Conservation (phyloP, 2,113 vertebrate genomes). For the Tachuris rubrigastra region DNA sequence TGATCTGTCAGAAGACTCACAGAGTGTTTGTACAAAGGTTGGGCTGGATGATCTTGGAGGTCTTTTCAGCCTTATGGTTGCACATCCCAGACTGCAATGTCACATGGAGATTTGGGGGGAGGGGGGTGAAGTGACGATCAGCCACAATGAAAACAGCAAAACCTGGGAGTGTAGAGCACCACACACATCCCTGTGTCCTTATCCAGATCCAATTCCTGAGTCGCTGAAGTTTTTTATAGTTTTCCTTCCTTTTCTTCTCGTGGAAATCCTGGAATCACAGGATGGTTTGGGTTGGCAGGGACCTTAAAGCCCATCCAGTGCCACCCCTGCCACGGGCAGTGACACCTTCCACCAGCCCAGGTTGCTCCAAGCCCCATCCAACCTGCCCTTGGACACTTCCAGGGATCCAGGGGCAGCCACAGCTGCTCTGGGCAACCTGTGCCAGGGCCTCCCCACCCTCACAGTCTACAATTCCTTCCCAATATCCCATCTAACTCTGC, state of each 20-base stretch:
- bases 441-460: not conserved
- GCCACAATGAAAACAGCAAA: not conserved
- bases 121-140: not conserved
- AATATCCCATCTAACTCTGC: not conserved
- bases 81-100: not conserved
- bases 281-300: not conserved
- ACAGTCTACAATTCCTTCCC: not conserved
- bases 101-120: not conserved
- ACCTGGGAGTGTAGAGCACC: not conserved
- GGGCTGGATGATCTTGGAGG: too few species aligned
- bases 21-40: not conserved
- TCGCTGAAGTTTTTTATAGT: not conserved
- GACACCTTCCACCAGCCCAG: not conserved
- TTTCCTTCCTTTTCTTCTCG: not conserved
- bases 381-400: not conserved
- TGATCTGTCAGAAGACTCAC: not conserved
- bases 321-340: not conserved
- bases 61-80: not conserved
- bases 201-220: not conserved
- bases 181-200: not conserved
- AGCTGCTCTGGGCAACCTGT: not conserved
- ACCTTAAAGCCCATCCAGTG: accelerated
- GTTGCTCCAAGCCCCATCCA: not conserved
- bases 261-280: not conserved
- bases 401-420: not conserved